Evolutionary conservation across 2,797 vertebrate species (phyloP).

Genomic region (Cyclura pinguis): DNA sequence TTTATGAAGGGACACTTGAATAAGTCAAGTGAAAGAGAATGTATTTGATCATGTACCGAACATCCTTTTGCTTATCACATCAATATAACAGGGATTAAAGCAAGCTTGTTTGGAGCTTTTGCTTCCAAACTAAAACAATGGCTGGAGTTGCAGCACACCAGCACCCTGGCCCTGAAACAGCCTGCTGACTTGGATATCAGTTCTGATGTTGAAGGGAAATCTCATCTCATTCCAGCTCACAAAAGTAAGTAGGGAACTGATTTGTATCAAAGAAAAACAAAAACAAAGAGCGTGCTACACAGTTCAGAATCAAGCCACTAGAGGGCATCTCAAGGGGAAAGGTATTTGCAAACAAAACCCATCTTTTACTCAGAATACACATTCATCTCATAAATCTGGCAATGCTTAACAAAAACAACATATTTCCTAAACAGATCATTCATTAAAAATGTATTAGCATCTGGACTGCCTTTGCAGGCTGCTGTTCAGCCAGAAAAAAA

Average conservation of each 20-base stretch:
- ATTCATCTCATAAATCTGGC: not conserved
- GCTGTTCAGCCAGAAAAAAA: not conserved
- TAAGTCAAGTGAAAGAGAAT: too few relatives aligned
- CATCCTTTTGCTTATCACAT: not conserved
- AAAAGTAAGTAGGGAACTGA: not conserved
- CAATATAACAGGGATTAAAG: too few relatives aligned
- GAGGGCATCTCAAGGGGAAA: slow-evolving; percentile 10
- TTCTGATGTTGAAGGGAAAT: not conserved
- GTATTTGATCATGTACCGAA: not conserved
- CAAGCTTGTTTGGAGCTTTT: not conserved
- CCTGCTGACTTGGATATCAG: not conserved
- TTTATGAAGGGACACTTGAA: too few relatives aligned
- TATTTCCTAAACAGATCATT: slow-evolving; percentile 1
- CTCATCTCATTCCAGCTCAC: not conserved
- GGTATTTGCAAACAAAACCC: not conserved
- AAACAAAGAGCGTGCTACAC: not conserved
- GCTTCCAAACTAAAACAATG: not conserved
- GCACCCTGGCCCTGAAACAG: not conserved
- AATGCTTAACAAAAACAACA: not conserved
- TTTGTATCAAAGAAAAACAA: too few relatives aligned
- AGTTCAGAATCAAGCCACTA: slow-evolving; percentile 2
- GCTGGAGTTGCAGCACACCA: not conserved
- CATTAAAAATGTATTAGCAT: not conserved
- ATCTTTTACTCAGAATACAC: not conserved
- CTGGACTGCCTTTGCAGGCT: not conserved